A percentile compares a stretch with the other conserved stretches of the same genome.
These are phyloP conservation scores for Bufotes viridis DNA, from an alignment of 2,797 vertebrate species.

Conservation along the genomic window DNA sequence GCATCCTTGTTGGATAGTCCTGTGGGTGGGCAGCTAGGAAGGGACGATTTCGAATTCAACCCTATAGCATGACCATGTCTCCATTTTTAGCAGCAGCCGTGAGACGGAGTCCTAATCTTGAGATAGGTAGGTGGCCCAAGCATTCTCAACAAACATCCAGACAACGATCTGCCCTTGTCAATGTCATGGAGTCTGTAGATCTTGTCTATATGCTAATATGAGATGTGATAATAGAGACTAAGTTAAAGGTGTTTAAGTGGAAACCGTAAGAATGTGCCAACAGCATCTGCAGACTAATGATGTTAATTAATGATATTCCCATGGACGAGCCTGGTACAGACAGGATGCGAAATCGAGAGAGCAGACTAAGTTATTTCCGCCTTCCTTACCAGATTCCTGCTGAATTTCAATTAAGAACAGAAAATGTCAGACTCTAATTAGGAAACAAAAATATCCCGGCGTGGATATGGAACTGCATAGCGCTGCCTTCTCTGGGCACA, in stretches of 20 bases:
- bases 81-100: too few species aligned
- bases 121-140: neutral
- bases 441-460: slow-evolving; percentile 50
- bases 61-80: too few species aligned
- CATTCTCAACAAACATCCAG: neutral
- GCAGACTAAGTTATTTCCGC: slow-evolving; percentile 51
- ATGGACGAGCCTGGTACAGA: slow-evolving; percentile 53
- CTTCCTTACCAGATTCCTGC: slow-evolving; percentile 61
- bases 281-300: slow-evolving; percentile 71
- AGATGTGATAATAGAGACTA: slow-evolving; percentile 67
- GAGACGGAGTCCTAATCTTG: too few species aligned
- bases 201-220: slow-evolving; percentile 67
- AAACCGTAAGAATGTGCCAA: slow-evolving; percentile 68
- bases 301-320: slow-evolving; percentile 70
- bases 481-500: slow-evolving; percentile 34
- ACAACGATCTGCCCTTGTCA: slow-evolving; percentile 65
- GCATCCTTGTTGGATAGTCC: too few species aligned
- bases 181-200: slow-evolving; percentile 62
- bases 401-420: slow-evolving; percentile 60
- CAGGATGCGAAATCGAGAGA: slow-evolving; percentile 37
- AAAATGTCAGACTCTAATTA: slow-evolving; percentile 64
- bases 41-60: too few species aligned
- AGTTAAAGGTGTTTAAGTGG: slow-evolving; percentile 68
- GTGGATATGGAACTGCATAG: slow-evolving; percentile 56
- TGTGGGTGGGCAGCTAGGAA: too few species aligned